phyloP scores from a whole-genome alignment of 2,113 vertebrate species.

The Oncorhynchus tshawytscha region DNA sequence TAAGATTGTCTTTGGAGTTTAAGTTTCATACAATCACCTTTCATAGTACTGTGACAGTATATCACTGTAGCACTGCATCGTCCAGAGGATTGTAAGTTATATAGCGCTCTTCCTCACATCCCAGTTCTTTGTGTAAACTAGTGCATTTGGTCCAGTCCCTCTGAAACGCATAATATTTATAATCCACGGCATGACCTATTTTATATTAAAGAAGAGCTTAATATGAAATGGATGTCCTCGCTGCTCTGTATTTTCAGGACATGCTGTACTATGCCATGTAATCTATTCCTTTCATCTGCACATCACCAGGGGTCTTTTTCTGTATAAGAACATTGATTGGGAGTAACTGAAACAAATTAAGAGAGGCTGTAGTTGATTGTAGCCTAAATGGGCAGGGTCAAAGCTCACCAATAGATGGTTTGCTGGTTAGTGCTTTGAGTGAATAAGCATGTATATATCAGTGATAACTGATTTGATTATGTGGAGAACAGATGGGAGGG shows the following conservation, averaged over 20 bases:
- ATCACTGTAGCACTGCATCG: not conserved
- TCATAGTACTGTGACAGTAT: not conserved
- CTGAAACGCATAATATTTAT: constrained; percentile 58
- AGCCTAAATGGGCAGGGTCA: not conserved
- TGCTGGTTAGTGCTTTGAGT: not conserved
- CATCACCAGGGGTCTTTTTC: not conserved
- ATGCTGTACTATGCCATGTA: not conserved
- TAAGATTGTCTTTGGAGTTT: not conserved
- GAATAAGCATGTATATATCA: not conserved
- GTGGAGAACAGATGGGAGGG: not conserved
- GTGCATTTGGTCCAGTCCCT: constrained; percentile 32
- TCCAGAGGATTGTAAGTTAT: not conserved
- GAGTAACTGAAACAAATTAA: not conserved
- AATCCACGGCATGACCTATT: constrained; percentile 68
- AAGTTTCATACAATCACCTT: too few relatives aligned
- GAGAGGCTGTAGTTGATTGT: not conserved
- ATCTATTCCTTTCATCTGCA: constrained; percentile 9
- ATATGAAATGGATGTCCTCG: constrained; percentile 33
- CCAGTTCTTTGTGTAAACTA: not conserved
- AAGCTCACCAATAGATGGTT: not conserved
- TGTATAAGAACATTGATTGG: not conserved
- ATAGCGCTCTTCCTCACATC: not conserved
- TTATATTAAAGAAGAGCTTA: constrained; percentile 54
- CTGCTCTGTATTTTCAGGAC: constrained; percentile 22
- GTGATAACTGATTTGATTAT: not conserved